Evolutionary conservation across 1,140 invertebrate species (phyloP).

Genomic region (Chlorops oryzae): DNA sequence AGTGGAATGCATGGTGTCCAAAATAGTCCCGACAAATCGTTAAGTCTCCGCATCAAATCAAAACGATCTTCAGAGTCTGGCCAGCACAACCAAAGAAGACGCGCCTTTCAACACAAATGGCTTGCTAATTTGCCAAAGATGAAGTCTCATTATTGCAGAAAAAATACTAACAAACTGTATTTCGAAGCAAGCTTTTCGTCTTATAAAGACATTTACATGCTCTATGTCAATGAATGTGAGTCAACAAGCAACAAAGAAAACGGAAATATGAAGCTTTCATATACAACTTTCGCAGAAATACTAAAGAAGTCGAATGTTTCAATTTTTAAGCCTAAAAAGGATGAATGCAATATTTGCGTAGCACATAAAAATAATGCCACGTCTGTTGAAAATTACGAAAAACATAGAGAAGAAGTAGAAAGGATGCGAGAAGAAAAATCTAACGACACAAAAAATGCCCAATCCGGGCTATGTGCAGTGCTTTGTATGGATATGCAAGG

Average conservation of each 20-base stretch:
- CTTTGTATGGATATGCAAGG: slow-evolving; percentile 44
- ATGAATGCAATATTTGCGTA: slow-evolving; percentile 26
- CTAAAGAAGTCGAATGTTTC: slow-evolving; percentile 22
- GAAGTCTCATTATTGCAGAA: slow-evolving; percentile 3
- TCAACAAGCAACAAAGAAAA: slow-evolving; percentile 5
- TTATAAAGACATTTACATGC: slow-evolving; percentile 9
- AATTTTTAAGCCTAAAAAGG: slow-evolving; percentile 24
- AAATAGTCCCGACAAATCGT: slow-evolving; percentile 5
- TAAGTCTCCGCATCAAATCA: not conserved
- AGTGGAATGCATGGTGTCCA: too few relatives aligned
- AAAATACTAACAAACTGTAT: slow-evolving; percentile 8
- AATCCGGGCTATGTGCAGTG: slow-evolving; percentile 16
- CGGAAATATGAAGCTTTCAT: not conserved
- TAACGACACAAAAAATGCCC: slow-evolving; percentile 22
- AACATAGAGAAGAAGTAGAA: too few relatives aligned
- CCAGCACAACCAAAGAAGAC: too few relatives aligned
- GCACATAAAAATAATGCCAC: slow-evolving; percentile 22
- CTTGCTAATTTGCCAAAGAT: slow-evolving; percentile 3
- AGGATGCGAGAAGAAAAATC: slow-evolving; percentile 27
- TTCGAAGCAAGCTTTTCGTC: too few relatives aligned
- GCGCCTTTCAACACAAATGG: not conserved
- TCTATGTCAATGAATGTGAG: slow-evolving; percentile 8
- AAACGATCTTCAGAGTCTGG: not conserved
- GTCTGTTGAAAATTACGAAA: slow-evolving; percentile 21
- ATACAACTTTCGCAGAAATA: slow-evolving; percentile 13